Percentiles rank a stretch among this genome's conserved stretches.
These are phyloP conservation scores for Gallirallus australis DNA, from an alignment of 2,797 vertebrate species.

Conservation along the genomic window DNA sequence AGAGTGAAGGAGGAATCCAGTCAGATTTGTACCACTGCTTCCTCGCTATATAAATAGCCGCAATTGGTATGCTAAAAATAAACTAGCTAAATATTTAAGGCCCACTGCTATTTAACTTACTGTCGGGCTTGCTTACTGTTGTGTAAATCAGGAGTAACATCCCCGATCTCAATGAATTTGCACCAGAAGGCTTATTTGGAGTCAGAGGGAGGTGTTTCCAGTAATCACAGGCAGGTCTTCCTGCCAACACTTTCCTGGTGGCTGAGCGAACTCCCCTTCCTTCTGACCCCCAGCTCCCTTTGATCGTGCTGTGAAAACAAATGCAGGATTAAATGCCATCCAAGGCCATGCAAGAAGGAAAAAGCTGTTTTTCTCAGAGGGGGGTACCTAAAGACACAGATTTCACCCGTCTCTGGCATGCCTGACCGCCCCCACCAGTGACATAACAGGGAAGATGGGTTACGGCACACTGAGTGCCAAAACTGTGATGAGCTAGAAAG, in stretches of 20 bases:
- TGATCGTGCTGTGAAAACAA: neutral
- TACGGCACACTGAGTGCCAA: neutral
- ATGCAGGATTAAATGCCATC: neutral
- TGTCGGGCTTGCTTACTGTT: neutral
- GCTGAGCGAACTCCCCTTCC: neutral
- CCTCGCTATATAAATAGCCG: constrained; percentile 35
- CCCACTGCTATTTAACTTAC: neutral
- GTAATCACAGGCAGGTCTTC: neutral
- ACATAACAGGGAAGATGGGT: neutral
- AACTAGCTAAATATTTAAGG: constrained; percentile 48
- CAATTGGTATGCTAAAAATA: constrained; percentile 45
- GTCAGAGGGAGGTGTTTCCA: neutral
- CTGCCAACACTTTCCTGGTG: rapidly evolving
- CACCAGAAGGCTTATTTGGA: neutral
- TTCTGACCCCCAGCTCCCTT: neutral
- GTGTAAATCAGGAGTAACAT: neutral
- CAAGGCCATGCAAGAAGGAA: neutral
- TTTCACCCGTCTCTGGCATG: rapidly evolving
- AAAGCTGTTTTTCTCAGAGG: neutral
- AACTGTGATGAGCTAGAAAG: neutral
- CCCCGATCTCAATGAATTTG: neutral
- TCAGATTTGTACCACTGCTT: constrained; percentile 28
- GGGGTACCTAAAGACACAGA: neutral
- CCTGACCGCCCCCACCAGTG: neutral
- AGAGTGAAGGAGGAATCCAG: neutral